Conservation (phyloP, 2,888 invertebrate genomes). For the Mesodorylaimus sp. region DNA sequence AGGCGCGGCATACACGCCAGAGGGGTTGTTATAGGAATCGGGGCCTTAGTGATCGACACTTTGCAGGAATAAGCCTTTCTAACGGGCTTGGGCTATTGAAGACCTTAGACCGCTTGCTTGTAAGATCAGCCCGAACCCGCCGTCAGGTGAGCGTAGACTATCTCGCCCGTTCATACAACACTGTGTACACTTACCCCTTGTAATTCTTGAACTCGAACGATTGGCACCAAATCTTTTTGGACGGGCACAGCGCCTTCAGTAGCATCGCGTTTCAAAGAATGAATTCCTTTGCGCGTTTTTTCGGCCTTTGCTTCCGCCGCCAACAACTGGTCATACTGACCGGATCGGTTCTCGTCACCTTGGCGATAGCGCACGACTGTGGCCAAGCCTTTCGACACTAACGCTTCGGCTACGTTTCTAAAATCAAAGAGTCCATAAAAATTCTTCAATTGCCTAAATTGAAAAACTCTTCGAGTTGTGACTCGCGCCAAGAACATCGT, state of each 20-base stretch:
- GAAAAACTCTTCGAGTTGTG: too few species aligned
- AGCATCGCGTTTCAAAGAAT: not conserved
- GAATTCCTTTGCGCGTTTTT: slow-evolving; percentile 55
- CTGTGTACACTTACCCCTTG: too few species aligned
- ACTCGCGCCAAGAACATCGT: not conserved
- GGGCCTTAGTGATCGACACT: too few species aligned
- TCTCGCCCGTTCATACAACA: too few species aligned
- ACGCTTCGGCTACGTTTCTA: slow-evolving; percentile 78
- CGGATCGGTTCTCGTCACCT: slow-evolving; percentile 56
- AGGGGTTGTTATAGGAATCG: too few species aligned
- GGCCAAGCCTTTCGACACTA: slow-evolving; percentile 75
- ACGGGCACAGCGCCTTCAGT: not conserved
- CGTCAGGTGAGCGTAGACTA: too few species aligned
- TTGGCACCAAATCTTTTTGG: slow-evolving; percentile 5
- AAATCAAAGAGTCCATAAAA: slow-evolving; percentile 15
- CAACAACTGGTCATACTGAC: slow-evolving; percentile 72
- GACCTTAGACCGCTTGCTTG: too few species aligned
- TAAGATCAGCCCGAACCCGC: too few species aligned
- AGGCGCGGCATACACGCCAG: too few species aligned
- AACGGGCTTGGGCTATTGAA: too few species aligned
- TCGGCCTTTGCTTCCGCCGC: slow-evolving; percentile 80
- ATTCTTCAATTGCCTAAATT: not conserved
- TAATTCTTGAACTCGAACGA: slow-evolving; percentile 18
- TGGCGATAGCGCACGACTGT: slow-evolving; percentile 78
- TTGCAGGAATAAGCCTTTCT: too few species aligned